A percentile compares a stretch with the other conserved stretches of the same genome.
These are phyloP conservation scores for Xyrauchen texanus DNA, from an alignment of 2,113 vertebrate species.

Conservation along the genomic window DNA sequence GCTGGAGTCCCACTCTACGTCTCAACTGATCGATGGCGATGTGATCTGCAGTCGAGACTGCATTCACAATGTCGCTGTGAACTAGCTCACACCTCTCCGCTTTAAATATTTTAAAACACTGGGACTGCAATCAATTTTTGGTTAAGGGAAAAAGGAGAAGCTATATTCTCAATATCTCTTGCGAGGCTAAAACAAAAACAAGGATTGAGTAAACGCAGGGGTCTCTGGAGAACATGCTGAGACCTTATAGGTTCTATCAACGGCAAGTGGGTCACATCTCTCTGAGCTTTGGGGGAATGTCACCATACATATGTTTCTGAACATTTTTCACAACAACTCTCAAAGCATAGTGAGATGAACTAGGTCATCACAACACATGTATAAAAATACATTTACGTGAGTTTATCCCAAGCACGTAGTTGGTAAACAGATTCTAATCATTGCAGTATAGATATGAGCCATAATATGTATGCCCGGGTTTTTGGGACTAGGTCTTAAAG, in stretches of 20 bases:
- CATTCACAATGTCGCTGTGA: slow-evolving; percentile 44
- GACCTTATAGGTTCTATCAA: slow-evolving; percentile 31
- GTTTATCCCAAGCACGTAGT: background rate
- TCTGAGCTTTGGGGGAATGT: slow-evolving; percentile 37
- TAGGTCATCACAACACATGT: background rate
- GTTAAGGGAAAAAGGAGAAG: slow-evolving; percentile 5
- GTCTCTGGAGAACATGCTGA: slow-evolving; percentile 26
- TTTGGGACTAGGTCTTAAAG: background rate
- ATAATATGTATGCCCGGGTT: background rate
- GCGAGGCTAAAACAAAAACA: background rate
- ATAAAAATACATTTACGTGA: slow-evolving; percentile 14
- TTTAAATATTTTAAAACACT: slow-evolving; percentile 24
- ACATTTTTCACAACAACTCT: slow-evolving; percentile 33
- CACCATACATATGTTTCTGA: slow-evolving; percentile 35
- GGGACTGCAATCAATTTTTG: slow-evolving; percentile 3
- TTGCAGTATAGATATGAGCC: background rate
- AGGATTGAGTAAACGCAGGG: background rate
- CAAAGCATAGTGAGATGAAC: slow-evolving; percentile 25
- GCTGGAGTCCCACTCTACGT: slow-evolving; percentile 54
- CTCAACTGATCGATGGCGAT: slow-evolving; percentile 62
- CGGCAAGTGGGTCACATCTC: slow-evolving; percentile 57
- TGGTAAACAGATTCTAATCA: slow-evolving; percentile 13
- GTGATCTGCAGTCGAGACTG: slow-evolving; percentile 50
- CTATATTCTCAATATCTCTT: background rate
- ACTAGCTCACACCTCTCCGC: slow-evolving; percentile 23